A percentile compares a stretch with the other conserved stretches of the same genome.
phyloP scores from a whole-genome alignment of 2,797 vertebrate species.

The Pseudochromis fuscus region DNA sequence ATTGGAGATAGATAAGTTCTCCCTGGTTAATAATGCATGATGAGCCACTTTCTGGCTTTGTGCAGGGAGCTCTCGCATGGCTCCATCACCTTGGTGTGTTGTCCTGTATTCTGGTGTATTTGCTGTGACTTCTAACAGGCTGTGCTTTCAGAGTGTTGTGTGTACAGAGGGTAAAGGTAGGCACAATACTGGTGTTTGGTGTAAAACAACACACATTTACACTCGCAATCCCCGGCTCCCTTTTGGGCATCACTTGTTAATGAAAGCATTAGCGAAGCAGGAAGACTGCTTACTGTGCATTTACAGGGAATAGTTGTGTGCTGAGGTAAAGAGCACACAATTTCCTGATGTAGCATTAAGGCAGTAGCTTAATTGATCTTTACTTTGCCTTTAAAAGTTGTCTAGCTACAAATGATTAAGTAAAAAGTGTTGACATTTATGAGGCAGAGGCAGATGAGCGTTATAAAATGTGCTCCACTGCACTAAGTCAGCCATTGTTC shows the following conservation, averaged over 20 bases:
- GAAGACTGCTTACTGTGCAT: constrained; percentile 18
- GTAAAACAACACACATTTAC: constrained; percentile 30
- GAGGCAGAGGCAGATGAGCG: background rate
- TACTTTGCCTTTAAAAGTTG: constrained; percentile 11
- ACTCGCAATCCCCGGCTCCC: constrained; percentile 14
- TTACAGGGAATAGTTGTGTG: constrained; percentile 8
- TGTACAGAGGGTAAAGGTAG: constrained; percentile 33
- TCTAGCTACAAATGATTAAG: background rate
- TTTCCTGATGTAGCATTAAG: constrained; percentile 1
- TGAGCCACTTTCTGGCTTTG: constrained; percentile 36
- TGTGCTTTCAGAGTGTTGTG: constrained; percentile 20
- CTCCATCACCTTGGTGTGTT: constrained; percentile 31
- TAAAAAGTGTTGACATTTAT: background rate
- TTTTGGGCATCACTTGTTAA: background rate
- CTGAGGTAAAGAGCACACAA: background rate
- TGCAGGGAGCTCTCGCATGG: background rate
- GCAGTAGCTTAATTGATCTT: constrained; percentile 1
- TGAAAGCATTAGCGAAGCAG: constrained; percentile 14
- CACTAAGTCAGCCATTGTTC: constrained; percentile 5
- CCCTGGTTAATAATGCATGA: constrained; percentile 67
- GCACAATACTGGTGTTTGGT: constrained; percentile 66
- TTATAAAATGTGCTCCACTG: constrained; percentile 5
- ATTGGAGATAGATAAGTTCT: constrained; percentile 65
- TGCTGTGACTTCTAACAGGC: constrained; percentile 5
- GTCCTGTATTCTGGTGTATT: constrained; percentile 4